Evolutionary conservation across 2,113 vertebrate genomes (phyloP).

Genomic region (Ardeotis arabs): DNA sequence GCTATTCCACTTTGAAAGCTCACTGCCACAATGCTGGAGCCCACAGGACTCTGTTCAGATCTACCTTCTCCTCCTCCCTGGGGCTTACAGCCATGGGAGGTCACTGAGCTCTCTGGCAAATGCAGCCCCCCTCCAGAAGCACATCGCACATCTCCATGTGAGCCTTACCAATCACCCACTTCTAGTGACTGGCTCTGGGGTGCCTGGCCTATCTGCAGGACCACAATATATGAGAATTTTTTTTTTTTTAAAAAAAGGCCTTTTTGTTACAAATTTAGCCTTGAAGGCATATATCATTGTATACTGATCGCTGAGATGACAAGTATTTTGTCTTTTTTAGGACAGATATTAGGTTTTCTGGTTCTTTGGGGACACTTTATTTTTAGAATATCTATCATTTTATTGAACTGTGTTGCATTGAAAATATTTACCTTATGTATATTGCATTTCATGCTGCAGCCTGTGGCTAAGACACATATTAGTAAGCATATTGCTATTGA

Average conservation of each 20-base stretch:
- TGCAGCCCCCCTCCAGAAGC: background rate
- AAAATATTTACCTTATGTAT: conserved; percentile 36
- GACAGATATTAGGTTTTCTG: background rate
- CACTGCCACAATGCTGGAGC: background rate
- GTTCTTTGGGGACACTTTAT: conserved; percentile 22
- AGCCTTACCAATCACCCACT: background rate
- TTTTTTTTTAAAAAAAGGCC: fast-evolving
- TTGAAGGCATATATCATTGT: background rate
- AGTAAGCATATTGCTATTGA: conserved; percentile 63
- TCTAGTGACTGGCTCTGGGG: background rate
- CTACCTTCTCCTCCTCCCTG: no score
- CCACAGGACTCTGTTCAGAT: fast-evolving
- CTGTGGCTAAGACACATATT: conserved; percentile 38
- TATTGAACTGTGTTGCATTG: conserved; percentile 30
- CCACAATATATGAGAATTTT: background rate
- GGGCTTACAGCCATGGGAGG: fast-evolving
- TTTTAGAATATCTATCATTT: conserved; percentile 47
- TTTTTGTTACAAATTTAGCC: background rate
- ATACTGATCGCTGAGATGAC: background rate
- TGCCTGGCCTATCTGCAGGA: background rate
- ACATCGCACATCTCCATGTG: fast-evolving
- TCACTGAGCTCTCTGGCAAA: background rate
- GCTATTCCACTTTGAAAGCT: background rate
- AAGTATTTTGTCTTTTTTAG: background rate
- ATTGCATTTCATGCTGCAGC: conserved; percentile 27